Conservation (phyloP, 1,140 invertebrate species). For the Matsumurasca onukii region DNA sequence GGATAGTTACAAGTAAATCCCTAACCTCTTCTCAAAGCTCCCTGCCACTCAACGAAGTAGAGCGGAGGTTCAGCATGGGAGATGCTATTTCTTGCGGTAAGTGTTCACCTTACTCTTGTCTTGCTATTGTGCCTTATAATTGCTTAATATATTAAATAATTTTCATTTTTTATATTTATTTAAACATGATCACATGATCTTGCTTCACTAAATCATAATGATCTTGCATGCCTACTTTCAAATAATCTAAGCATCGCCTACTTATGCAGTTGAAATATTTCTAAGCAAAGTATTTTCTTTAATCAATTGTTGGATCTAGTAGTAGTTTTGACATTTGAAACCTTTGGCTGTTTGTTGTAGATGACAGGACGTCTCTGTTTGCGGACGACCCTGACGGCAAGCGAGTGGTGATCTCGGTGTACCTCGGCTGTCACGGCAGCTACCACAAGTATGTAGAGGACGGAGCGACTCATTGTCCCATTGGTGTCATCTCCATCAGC, state of each 20-base stretch:
- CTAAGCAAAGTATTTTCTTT: too few relatives aligned
- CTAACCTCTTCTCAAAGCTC: slow-evolving; percentile 78
- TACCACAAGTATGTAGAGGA: slow-evolving; percentile 71
- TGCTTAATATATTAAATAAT: too few relatives aligned
- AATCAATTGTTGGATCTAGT: too few relatives aligned
- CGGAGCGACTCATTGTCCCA: slow-evolving; percentile 63
- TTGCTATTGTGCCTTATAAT: too few relatives aligned
- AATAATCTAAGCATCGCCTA: too few relatives aligned
- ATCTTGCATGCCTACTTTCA: too few relatives aligned
- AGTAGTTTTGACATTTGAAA: too few relatives aligned
- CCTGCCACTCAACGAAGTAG: slow-evolving; percentile 53
- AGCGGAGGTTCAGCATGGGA: slow-evolving; percentile 60
- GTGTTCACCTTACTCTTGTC: neutral
- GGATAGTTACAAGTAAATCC: slow-evolving; percentile 79
- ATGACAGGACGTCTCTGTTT: slow-evolving; percentile 39
- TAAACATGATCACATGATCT: too few relatives aligned
- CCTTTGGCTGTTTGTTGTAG: too few relatives aligned
- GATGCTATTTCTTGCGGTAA: slow-evolving; percentile 41
- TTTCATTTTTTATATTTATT: too few relatives aligned
- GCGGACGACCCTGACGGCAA: slow-evolving; percentile 74
- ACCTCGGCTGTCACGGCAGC: slow-evolving; percentile 76
- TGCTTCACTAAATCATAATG: too few relatives aligned
- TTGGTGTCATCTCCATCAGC: slow-evolving; percentile 87
- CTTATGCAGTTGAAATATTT: too few relatives aligned
- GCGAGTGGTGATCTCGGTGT: slow-evolving; percentile 79